phyloP scores from a whole-genome alignment of 2,113 vertebrate genomes.

The Prunella himalayana region DNA sequence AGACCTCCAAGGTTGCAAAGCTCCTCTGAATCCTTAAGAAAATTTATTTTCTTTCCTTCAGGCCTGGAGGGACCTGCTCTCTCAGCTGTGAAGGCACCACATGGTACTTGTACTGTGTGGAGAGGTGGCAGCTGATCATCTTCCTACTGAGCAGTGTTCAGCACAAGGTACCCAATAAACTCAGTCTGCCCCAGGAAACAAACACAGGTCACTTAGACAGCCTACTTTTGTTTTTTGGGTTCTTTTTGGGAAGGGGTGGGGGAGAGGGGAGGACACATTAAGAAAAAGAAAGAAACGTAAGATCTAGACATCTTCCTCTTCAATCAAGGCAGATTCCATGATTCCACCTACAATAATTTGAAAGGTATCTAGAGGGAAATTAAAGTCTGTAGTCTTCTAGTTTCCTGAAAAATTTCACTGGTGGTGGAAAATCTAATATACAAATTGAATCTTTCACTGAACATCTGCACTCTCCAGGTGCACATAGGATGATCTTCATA shows the following conservation, averaged over 20 bases:
- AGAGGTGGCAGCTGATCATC: background rate
- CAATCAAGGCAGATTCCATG: background rate
- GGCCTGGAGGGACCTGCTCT: background rate
- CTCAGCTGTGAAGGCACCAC: background rate
- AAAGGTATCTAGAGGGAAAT: background rate
- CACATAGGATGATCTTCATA: background rate
- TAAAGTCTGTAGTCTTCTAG: background rate
- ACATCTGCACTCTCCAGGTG: background rate
- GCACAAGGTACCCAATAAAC: background rate
- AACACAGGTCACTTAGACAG: background rate
- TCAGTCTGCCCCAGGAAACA: background rate
- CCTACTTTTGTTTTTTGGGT: background rate
- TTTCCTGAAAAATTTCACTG: background rate
- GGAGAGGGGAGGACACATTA: accelerated
- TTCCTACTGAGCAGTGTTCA: background rate
- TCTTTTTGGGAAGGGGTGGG: background rate
- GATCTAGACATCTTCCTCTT: background rate
- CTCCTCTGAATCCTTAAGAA: background rate
- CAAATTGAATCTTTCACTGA: background rate
- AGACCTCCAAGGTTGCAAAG: background rate
- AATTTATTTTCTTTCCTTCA: background rate
- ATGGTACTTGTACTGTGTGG: too few relatives aligned
- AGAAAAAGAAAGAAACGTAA: background rate
- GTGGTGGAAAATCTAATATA: background rate
- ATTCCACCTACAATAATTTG: background rate